Conservation (phyloP, 2,888 invertebrate species). For the Drosophila anomelani region DNA sequence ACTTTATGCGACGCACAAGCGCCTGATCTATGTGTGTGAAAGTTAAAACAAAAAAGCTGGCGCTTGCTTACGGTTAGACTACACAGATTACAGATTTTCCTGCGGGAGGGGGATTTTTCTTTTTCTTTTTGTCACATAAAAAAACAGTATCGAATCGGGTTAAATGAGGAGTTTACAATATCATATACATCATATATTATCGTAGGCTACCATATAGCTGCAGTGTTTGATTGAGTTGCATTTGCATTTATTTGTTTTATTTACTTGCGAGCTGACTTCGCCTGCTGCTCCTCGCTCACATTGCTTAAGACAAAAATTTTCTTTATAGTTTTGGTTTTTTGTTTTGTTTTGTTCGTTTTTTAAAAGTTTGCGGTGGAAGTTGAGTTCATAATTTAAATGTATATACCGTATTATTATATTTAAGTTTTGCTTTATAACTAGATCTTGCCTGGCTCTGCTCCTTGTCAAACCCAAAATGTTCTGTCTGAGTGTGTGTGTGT, state of each 20-base stretch:
- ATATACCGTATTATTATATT: conserved; percentile 69
- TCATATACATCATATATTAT: conserved; percentile 54
- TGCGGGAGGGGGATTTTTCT: not conserved
- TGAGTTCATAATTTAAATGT: conserved; percentile 74
- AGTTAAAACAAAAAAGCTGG: conserved; percentile 74
- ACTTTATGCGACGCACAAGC: conserved; percentile 67
- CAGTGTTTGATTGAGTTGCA: conserved; percentile 75
- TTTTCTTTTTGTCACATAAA: conserved; percentile 42
- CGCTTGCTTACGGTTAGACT: conserved; percentile 73
- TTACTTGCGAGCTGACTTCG: conserved; percentile 58
- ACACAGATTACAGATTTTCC: conserved; percentile 63
- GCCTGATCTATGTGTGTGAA: conserved; percentile 76
- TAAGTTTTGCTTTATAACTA: conserved; percentile 63
- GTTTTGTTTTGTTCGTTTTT: conserved; percentile 51
- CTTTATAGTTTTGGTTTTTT: conserved; percentile 41
- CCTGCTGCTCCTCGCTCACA: conserved; percentile 50
- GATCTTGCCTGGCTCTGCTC: conserved; percentile 50
- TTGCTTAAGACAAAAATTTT: conserved; percentile 78
- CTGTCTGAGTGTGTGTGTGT: conserved; percentile 26
- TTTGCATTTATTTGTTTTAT: conserved; percentile 68
- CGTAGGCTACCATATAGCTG: conserved; percentile 60
- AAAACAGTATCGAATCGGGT: conserved; percentile 10
- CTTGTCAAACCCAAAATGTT: conserved; percentile 70
- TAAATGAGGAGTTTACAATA: conserved; percentile 36
- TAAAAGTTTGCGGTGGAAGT: conserved; percentile 80